Base-by-base conservation (phyloP, 2,797 vertebrate genomes). In the Gymnocypris eckloni region DNA sequence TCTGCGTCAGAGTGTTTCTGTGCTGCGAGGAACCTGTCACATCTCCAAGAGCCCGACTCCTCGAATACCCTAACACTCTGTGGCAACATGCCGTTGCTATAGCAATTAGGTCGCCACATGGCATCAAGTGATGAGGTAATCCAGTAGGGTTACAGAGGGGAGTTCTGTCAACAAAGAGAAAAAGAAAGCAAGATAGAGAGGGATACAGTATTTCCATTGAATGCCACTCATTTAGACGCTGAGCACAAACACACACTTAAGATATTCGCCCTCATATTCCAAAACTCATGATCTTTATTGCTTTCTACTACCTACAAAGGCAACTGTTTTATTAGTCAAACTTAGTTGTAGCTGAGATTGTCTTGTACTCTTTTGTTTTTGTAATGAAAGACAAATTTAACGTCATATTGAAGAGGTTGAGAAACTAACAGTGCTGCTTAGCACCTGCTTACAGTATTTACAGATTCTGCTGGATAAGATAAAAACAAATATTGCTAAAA, bases 81-180 rank as follows among this genome's bases (percentile, higher is more conserved):
- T 92, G 91, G 93, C 86, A 89, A 86, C 86, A 86, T 87, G 87
- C 81, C 75, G 86, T 95, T 95, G 95, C 94, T 94, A 95, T 95
- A 93, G 94, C 92, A 95, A 95, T 95, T 91, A 93, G 93, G 90
- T 92, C 86, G 87, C 92, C 92, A 91, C 92, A 89, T 91, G 91
- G 92, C 91, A 91, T 91, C 92, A 92, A 92, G 94, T 93, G 92
- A 92, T 92, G 91, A 89, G 93, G 92, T 93, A 93, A 95, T 95
- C 93, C 89, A 88, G 90, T 92, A 88, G 93, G 93, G 93, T 92
- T 90, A 87, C 89, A 88, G 82, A 90, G 92, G 84, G 81, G 88
- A 89, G 91, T 86, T 82, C 86, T 87, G 88, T 88, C 88, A 93
- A 92, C 90, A 84, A 25, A 85, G 43, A 73, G 54, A 77, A 64